Base-by-base conservation (phyloP, 2,888 invertebrate genomes). In the Cheilosia soror region DNA sequence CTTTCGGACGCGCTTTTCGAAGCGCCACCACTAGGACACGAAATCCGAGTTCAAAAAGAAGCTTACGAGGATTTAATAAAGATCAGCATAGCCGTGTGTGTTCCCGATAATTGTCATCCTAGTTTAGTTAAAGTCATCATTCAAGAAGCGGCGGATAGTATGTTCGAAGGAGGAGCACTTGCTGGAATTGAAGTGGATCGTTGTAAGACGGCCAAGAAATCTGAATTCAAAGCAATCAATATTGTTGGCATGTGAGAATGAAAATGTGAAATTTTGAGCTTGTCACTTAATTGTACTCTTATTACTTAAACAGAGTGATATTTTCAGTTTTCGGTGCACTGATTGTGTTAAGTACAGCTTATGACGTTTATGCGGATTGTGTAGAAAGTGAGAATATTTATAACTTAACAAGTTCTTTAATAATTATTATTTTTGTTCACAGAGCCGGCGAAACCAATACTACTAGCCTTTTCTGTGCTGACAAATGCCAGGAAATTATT, bases 201-300 rank as follows among this genome's bases (percentile, higher is more conserved):
- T 2, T 84, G 84, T 44, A 13, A 65, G 27, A 58, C 58, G 1
- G 25, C 65, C 0, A 51, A 76, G 15, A 55, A 7, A 2, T 44
- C 65, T 0, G 40, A 57, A 5, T 79, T 84, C n/a, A 53, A 84
- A 31, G 25, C 47, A 6, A 69, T 76, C 13, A 55, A 84, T 69
- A 66, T 75, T 51, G 9, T 71, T 33, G 84, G 75, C 20, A 79
- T 84, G 84, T 84, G 31, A 84, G 79, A 40, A 33, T 6, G 13
- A 7, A 20, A 4, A 2, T 9, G 33, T 29, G 15, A 6, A n/a
- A 9, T 20, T 44, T 20, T 20, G 31, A 31, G 33, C 2, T 25
- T 4, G 9, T 11, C 11, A 20, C 15, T 49, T 4, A 20, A 11
- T 25, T 49, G 5, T 7, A 20, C 5, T 25, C 3, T 49, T 49